Base-by-base conservation (phyloP, 2,888 invertebrate species). In the Prenolepis imparis region DNA sequence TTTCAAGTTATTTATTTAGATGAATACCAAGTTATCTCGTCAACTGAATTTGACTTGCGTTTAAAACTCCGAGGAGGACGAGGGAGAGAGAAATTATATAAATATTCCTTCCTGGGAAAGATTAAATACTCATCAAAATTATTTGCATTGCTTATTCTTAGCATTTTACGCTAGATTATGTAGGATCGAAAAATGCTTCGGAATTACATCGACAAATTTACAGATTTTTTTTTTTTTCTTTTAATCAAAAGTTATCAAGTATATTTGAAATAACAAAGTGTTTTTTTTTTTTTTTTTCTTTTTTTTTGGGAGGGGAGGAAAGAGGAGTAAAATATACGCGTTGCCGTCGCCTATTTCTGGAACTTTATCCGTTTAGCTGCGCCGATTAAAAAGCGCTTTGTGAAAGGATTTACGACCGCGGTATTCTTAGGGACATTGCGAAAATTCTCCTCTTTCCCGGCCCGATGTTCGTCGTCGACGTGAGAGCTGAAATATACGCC, bases 361-460 rank as follows among this genome's bases (percentile, higher is more conserved):
- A 75, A 74, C 41, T 63, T 77, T 52, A 64, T 82, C 21, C 41
- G 52, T 77, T 82, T 77, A 55, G 32, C 28, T 32, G 64, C 63
- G 70, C 66, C 86, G 83, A 87, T 87, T 88, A 87, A 84, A 80
- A 80, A 85, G 59, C 63, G 55, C 84, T 86, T 70, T 63, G 59
- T 52, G 61, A 48, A 64, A 55, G 67, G 84, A 88, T 88, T 88
- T 88, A 88, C 52, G 44, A 57, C 15, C 52, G 59, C 12, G 57
- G 12, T 63, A 59, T 88, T 86, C 84, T 86, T 86, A 75, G 74
- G 66, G 66, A 18, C 61, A 39, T 72, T 48, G 61, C 73, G 67
- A 70, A 70, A 75, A 57, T 72, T 55, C 41, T 59, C 61, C 12
- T 74, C 52, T 28, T 48, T 73, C 52, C 52, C 55, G 28, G 15